phyloP scores from a whole-genome alignment of 2,113 vertebrate species.

The Platichthys flesus region DNA sequence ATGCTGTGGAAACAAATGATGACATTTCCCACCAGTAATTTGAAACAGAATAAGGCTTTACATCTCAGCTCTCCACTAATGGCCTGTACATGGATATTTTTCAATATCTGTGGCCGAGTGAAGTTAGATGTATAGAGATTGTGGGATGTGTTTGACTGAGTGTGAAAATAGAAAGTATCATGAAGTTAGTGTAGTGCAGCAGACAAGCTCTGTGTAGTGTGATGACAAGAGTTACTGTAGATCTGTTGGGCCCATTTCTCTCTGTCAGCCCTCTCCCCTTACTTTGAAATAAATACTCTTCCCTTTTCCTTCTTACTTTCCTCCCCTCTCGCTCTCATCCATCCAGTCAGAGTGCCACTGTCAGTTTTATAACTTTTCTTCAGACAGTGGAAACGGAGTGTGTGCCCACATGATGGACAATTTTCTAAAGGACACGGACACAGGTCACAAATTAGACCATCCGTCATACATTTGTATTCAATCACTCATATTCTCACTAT shows the following conservation, averaged over 20 bases:
- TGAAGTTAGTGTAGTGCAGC: conserved; percentile 53
- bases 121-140: conserved; percentile 45
- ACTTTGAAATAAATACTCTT: background rate
- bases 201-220: conserved; percentile 25
- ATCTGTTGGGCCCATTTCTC: conserved; percentile 23
- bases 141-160: conserved; percentile 52
- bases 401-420: background rate
- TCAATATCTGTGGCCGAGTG: conserved; percentile 15
- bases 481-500: too few relatives aligned
- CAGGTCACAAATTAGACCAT: too few relatives aligned
- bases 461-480: too few relatives aligned
- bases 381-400: background rate
- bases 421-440: too few relatives aligned
- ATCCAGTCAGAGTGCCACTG: background rate
- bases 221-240: conserved; percentile 23
- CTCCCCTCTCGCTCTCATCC: background rate
- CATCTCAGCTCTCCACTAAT: conserved; percentile 52
- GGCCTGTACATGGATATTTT: conserved; percentile 24
- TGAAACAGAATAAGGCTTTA: conserved; percentile 37
- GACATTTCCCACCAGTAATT: conserved; percentile 25
- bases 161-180: conserved; percentile 64
- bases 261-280: conserved; percentile 24
- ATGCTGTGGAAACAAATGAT: conserved; percentile 37
- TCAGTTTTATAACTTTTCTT: background rate
- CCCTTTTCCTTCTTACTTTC: background rate